These are phyloP conservation scores for Porphyrio hochstetteri DNA, from an alignment of 2,113 vertebrate genomes.

Conservation along the genomic window DNA sequence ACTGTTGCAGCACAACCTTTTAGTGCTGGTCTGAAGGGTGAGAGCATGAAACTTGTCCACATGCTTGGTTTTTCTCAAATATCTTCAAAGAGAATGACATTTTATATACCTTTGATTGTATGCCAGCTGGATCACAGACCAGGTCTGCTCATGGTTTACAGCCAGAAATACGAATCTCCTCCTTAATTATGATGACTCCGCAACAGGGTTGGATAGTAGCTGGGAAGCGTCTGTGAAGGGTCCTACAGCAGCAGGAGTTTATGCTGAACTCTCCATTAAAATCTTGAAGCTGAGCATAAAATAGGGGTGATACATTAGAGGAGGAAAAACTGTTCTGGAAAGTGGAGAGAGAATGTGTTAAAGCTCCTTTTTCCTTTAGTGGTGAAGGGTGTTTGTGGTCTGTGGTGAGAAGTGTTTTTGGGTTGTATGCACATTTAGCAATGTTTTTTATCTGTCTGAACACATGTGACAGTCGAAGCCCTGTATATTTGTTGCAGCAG, in stretches of 20 bases:
- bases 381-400: not conserved
- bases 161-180: not conserved
- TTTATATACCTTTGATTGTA: not conserved
- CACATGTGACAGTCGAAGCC: not conserved
- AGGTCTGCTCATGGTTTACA: not conserved
- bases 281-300: not conserved
- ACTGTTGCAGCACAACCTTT: not conserved
- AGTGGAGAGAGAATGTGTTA: not conserved
- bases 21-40: not conserved
- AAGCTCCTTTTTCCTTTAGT: not conserved
- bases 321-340: not conserved
- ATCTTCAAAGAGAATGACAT: not conserved
- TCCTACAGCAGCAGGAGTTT: not conserved
- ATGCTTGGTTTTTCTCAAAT: not conserved
- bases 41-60: not conserved
- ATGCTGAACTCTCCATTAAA: not conserved
- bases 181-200: not conserved
- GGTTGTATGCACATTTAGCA: not conserved
- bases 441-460: not conserved
- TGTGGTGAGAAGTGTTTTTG: conserved; percentile 12
- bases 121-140: not conserved
- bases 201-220: not conserved
- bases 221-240: not conserved
- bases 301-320: not conserved
- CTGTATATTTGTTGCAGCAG: not conserved